Percentiles rank a stretch among this genome's conserved stretches.
Evolutionary conservation across 2,113 vertebrate genomes (phyloP).

Genomic region (Polypterus bichir): DNA sequence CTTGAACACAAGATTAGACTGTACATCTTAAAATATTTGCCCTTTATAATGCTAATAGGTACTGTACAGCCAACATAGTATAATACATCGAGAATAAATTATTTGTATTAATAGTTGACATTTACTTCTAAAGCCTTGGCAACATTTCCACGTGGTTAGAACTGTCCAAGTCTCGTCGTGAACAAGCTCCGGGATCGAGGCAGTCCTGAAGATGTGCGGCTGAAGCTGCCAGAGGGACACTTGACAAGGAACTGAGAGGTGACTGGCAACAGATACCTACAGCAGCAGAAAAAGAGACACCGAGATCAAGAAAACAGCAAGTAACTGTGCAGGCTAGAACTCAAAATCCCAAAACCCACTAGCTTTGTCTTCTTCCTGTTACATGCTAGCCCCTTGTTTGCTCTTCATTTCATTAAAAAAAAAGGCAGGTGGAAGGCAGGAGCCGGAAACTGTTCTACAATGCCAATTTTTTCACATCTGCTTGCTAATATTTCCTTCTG

Average conservation of each 20-base stretch:
- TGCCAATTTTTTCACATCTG: no score
- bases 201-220: conserved; percentile 60
- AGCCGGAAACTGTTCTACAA: no score
- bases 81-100: conserved; percentile 37
- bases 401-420: no score
- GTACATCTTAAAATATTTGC: conserved; percentile 37
- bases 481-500: no score
- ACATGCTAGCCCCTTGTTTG: no score
- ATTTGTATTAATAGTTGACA: conserved; percentile 26
- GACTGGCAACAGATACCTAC: conserved; percentile 87
- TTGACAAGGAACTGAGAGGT: conserved; percentile 83
- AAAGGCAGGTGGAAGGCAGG: no score
- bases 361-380: no score
- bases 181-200: conserved; percentile 71
- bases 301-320: conserved; percentile 40
- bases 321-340: no score
- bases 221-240: conserved; percentile 67
- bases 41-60: conserved; percentile 48
- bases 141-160: conserved; percentile 51
- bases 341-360: no score
- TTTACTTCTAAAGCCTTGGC: conserved; percentile 33
- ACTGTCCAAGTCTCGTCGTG: conserved; percentile 69
- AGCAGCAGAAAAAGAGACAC: conserved; percentile 44
- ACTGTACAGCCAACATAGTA: conserved; percentile 36
- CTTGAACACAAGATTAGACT: conserved; percentile 21